Base-by-base conservation (phyloP, 2,113 vertebrate genomes). In the Sciurus niger region DNA sequence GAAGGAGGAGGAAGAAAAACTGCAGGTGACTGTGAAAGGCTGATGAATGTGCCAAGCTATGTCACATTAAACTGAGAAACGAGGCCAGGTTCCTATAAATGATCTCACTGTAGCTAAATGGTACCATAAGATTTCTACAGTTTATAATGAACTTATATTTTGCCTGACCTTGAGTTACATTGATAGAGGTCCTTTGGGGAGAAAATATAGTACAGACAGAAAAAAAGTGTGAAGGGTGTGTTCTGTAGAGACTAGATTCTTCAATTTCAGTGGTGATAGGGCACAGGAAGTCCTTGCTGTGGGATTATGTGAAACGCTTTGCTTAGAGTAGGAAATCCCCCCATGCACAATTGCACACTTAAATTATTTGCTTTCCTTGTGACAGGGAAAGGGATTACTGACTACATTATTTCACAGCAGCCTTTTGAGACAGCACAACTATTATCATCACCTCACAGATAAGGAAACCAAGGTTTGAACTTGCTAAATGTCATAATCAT, bases 11-110 rank as follows among this genome's bases (percentile, higher is more conserved):
- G n/a, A 87, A 87, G 40, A 93, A 84, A 95, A 89, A 84, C 17
- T 20, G 25, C 24, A 84, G 32, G 13, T 90, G 32, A 58, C 32
- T n/a, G 9, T 37, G 58, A 92, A 70, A 65, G 18, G n/a, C 51
- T 93, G 60, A 93, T 53, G 37, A 68, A 83, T 8, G 11, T 48
- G 32, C 40, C 87, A 83, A 74, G 16, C 24, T 72, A 51, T 58
- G 72, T 88, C 94, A 51, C 13, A 55, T 87, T 79, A 72, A 51
- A 90, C 46, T 96, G 85, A 95, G 67, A 72, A 89, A 51, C 60
- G 76, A 84, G 77, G n/a, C 76, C 43, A 43, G 10, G 5, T n/a
- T 84, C 43, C 48, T 72, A 51, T 46, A 95, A 90, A 80, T 76
- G 78, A 91, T 65, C 73, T 96, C 40, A 65, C 34, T 18, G 25